Evolutionary conservation across 1,140 invertebrate genomes (phyloP), one percentile per base, ranked within the genome.

Genomic region (Rhysida immarginata): DNA sequence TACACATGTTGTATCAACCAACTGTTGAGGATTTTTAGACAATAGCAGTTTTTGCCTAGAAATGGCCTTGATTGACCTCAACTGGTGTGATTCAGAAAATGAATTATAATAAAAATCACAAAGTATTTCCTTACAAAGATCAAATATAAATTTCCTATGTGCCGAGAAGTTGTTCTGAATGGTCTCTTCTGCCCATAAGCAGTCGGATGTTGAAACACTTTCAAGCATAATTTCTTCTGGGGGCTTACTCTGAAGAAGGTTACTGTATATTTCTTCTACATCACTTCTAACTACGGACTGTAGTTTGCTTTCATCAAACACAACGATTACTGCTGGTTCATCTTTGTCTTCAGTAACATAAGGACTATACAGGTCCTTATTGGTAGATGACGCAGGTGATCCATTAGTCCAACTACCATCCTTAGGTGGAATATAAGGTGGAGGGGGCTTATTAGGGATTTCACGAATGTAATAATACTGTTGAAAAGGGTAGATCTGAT

Each of bases 381-480:
- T 43, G 61, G 61, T 18, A 46, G 54, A 23, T 35, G 55, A 16
- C 13, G 44, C 14, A 20, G 24, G 18, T 60, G 49, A 41, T 26
- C 16, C 26, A 24, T 16, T 2, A 14, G 25, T 26, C 2, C 5
- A 16, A 24, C 8, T 23, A 14, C 61, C 64, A n/a, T n/a, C n/a
- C n/a, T n/a, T n/a, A 14, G 77, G 79, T 18, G 77, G 81, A 5
- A 76, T 81, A 59, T 84, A 84, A 0, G 81, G 81, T 0, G 81
- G 81, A 5, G 81, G 81, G 11, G 81, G 81, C 64, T 84, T 83
- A 59, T 80, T 79, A n/a, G 81, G 80, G 55, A 82, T 81, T 65
- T 80, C 78, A 29, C 79, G 67, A 13, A 81, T 70, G 55, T 77
- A 81, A 46, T 55, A 59, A n/a, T 54, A 55, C 35, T 62, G 54